These are phyloP conservation scores for Troides oblongomaculatus DNA, from an alignment of 2,888 invertebrate species.

Conservation along the genomic window DNA sequence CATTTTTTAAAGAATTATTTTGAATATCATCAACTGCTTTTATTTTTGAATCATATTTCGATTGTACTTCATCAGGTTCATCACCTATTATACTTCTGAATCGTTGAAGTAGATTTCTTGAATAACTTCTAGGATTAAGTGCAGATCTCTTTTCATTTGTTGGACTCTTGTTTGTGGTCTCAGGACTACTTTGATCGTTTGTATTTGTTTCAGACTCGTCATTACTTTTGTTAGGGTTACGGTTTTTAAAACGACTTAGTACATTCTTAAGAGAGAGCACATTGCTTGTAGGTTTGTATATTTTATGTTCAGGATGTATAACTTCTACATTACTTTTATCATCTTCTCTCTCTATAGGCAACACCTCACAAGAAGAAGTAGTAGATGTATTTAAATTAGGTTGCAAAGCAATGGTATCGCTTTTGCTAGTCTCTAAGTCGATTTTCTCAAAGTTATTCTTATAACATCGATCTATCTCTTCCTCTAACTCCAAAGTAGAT, in stretches of 20 bases:
- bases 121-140: constrained; percentile 70
- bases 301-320: constrained; percentile 89
- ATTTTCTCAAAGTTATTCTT: constrained; percentile 71
- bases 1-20: constrained; percentile 49
- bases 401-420: constrained; percentile 61
- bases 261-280: constrained; percentile 79
- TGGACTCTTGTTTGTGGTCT: constrained; percentile 65
- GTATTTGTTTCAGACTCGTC: constrained; percentile 68
- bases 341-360: constrained; percentile 67
- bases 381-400: constrained; percentile 75
- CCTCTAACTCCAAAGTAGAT: constrained; percentile 73
- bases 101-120: constrained; percentile 71
- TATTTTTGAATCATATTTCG: constrained; percentile 47
- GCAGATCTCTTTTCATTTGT: constrained; percentile 65
- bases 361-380: constrained; percentile 78
- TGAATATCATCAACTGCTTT: constrained; percentile 43
- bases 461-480: constrained; percentile 75
- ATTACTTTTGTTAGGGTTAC: constrained; percentile 60
- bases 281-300: constrained; percentile 83
- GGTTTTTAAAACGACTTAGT: constrained; percentile 75
- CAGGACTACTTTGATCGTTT: constrained; percentile 63
- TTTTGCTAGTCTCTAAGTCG: constrained; percentile 61
- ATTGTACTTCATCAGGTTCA: constrained; percentile 64
- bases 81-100: constrained; percentile 76
- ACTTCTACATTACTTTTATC: constrained; percentile 71